phyloP scores from a whole-genome alignment of 2,888 invertebrate genomes.

The Xiphydria camelus region DNA sequence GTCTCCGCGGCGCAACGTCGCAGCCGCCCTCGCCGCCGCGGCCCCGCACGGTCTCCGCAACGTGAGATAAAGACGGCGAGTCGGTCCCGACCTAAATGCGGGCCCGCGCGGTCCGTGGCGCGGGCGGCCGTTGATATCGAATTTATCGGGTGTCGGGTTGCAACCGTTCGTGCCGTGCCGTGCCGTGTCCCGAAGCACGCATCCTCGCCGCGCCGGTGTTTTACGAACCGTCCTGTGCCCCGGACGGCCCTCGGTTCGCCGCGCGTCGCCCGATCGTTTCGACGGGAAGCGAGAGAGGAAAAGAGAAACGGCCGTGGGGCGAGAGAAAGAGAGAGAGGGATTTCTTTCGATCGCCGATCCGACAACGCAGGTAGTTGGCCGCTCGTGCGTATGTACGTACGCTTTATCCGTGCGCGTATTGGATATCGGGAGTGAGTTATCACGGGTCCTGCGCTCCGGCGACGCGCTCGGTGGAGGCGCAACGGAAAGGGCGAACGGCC shows the following conservation, averaged over 20 bases:
- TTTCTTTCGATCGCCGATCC: too few relatives aligned
- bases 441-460: background rate
- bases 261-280: too few relatives aligned
- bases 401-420: slow-evolving; percentile 31
- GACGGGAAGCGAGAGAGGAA: too few relatives aligned
- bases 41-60: slow-evolving; percentile 27
- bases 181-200: slow-evolving; percentile 25
- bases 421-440: background rate
- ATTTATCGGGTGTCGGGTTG: slow-evolving; percentile 53
- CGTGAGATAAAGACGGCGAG: slow-evolving; percentile 29
- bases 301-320: too few relatives aligned
- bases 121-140: slow-evolving; percentile 51
- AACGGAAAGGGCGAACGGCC: background rate
- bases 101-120: slow-evolving; percentile 31
- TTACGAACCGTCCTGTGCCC: too few relatives aligned
- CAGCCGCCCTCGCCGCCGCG: too few relatives aligned
- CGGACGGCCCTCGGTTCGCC: too few relatives aligned
- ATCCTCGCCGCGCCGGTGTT: slow-evolving; percentile 25
- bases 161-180: slow-evolving; percentile 34
- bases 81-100: slow-evolving; percentile 38
- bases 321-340: too few relatives aligned
- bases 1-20: too few relatives aligned
- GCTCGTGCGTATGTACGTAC: too few relatives aligned
- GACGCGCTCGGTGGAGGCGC: background rate
- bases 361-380: too few relatives aligned